Conservation (phyloP, 2,888 invertebrate species). For the Oligia latruncula region DNA sequence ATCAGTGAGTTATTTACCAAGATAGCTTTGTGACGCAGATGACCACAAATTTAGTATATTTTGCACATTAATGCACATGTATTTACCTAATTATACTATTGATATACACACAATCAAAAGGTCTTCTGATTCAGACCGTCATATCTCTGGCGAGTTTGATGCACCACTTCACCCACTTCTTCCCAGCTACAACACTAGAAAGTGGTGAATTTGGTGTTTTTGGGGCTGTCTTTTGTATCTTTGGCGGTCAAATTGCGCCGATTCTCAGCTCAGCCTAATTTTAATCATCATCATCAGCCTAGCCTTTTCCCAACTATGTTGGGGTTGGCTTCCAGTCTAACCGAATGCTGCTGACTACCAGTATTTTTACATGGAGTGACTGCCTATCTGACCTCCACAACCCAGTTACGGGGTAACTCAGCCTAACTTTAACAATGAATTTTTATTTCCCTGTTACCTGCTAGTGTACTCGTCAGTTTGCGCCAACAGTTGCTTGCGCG, state of each 20-base stretch:
- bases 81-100: background rate
- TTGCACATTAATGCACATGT: background rate
- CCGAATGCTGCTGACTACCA: too few relatives aligned
- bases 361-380: too few relatives aligned
- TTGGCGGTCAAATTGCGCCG: too few relatives aligned
- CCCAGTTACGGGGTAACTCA: background rate
- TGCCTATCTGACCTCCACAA: too few relatives aligned
- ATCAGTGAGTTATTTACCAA: too few relatives aligned
- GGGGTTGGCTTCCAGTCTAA: too few relatives aligned
- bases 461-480: slow-evolving; percentile 72
- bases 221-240: background rate
- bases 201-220: background rate
- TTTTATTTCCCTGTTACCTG: slow-evolving; percentile 67
- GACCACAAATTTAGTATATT: background rate
- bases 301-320: too few relatives aligned
- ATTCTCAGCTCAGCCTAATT: too few relatives aligned
- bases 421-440: too few relatives aligned
- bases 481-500: slow-evolving; percentile 68
- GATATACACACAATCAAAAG: background rate
- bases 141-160: background rate
- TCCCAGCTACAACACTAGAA: background rate
- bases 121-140: background rate
- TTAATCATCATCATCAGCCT: too few relatives aligned
- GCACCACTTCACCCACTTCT: too few relatives aligned
- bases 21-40: background rate